phyloP scores from a whole-genome alignment of 2,888 invertebrate species.

The Neocrepidodera transversa region DNA sequence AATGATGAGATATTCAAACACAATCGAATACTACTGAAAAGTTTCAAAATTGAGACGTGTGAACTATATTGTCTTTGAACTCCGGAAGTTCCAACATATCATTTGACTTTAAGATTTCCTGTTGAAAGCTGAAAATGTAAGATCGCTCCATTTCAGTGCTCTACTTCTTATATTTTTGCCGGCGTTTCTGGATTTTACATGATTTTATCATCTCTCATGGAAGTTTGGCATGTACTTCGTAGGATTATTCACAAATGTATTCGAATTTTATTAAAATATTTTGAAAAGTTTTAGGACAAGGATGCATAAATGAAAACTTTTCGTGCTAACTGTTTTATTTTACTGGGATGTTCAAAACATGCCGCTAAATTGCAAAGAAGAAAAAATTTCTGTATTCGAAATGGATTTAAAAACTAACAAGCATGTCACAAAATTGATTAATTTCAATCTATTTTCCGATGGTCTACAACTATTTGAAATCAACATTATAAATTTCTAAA shows the following conservation, averaged over 20 bases:
- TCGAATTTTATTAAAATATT: slow-evolving; percentile 11
- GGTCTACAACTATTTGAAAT: too few species aligned
- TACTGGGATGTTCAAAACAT: neutral
- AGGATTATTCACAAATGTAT: slow-evolving; percentile 18
- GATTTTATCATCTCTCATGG: slow-evolving; percentile 29
- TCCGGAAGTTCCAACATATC: slow-evolving; percentile 29
- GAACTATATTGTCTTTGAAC: slow-evolving; percentile 27
- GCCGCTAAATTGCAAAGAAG: neutral
- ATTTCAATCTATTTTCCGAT: too few species aligned
- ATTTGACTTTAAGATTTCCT: slow-evolving; percentile 38
- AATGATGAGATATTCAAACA: slow-evolving; percentile 16
- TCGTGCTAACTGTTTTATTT: neutral
- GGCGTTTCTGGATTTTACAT: slow-evolving; percentile 29
- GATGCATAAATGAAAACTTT: neutral
- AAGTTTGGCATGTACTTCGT: slow-evolving; percentile 22
- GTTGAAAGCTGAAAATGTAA: slow-evolving; percentile 22
- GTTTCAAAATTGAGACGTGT: slow-evolving; percentile 24
- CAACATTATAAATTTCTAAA: too few species aligned
- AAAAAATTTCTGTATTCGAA: too few species aligned
- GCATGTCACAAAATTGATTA: too few species aligned
- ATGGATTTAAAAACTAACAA: too few species aligned
- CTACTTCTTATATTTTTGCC: slow-evolving; percentile 15
- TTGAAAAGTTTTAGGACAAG: neutral
- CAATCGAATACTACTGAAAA: slow-evolving; percentile 20
- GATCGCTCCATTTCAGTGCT: slow-evolving; percentile 23